Conservation (phyloP, 2,113 vertebrate genomes). For the Microtus oregoni region DNA sequence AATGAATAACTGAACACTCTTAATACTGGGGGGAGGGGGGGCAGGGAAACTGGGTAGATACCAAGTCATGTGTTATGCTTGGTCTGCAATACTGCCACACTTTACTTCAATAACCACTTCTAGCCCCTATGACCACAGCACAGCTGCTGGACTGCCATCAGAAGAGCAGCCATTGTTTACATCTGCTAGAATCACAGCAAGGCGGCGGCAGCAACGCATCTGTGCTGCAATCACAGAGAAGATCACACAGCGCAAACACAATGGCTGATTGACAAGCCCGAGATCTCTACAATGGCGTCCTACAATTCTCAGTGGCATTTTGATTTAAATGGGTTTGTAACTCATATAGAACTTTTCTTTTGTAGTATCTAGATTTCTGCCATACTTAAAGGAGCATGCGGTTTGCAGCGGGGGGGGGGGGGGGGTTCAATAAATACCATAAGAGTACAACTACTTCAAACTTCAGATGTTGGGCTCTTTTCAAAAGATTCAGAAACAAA, state of each 20-base stretch:
- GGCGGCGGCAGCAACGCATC: slow-evolving; percentile 29
- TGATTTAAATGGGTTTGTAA: slow-evolving; percentile 67
- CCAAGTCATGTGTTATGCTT: not conserved
- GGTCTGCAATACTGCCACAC: not conserved
- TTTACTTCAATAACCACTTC: slow-evolving; percentile 51
- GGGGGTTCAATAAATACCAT: not conserved
- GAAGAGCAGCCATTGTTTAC: slow-evolving; percentile 72
- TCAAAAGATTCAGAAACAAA: slow-evolving; percentile 55
- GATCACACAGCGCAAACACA: slow-evolving; percentile 74
- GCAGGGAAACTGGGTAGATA: not conserved
- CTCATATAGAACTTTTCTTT: slow-evolving; percentile 55
- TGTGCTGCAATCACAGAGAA: slow-evolving; percentile 59
- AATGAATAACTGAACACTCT: slow-evolving; percentile 36
- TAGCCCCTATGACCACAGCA: slow-evolving; percentile 30
- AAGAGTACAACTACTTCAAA: slow-evolving; percentile 33
- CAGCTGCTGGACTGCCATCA: slow-evolving; percentile 63
- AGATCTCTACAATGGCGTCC: slow-evolving; percentile 30
- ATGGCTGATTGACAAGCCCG: slow-evolving; percentile 71
- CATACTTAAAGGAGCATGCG: slow-evolving; percentile 37
- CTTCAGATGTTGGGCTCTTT: slow-evolving; percentile 23
- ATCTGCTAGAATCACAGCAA: slow-evolving; percentile 53
- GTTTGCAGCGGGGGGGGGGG: no score
- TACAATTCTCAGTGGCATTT: slow-evolving; percentile 42
- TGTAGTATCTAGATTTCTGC: slow-evolving; percentile 24
- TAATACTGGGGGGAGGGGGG: not conserved